These are phyloP conservation scores for Acanthiza pusilla DNA, from an alignment of 2,797 vertebrate genomes.

Conservation along the genomic window DNA sequence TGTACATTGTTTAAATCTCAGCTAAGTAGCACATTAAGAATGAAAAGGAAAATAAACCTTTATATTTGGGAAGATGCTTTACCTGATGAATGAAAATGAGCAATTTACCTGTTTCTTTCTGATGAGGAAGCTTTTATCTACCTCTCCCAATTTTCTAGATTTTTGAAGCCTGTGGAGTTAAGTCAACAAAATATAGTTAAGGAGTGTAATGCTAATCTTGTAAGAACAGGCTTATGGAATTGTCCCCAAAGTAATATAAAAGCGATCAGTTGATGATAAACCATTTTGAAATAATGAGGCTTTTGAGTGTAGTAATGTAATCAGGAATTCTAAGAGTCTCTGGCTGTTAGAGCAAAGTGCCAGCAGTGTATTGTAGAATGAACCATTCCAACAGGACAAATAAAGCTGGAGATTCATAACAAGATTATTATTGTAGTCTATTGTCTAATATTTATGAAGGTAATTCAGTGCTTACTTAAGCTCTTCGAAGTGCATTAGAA, in stretches of 20 bases:
- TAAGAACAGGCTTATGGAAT: background rate
- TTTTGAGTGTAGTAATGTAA: slow-evolving; percentile 17
- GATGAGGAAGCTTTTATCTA: background rate
- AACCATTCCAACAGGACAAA: slow-evolving; percentile 8
- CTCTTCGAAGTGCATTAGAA: slow-evolving; percentile 8
- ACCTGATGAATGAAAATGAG: background rate
- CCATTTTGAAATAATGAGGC: slow-evolving; percentile 26
- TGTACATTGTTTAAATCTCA: background rate
- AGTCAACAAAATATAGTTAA: background rate
- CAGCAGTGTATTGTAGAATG: background rate
- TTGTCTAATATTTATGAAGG: slow-evolving; percentile 8
- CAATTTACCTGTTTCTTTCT: background rate
- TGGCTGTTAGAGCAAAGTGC: background rate
- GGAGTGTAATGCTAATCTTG: background rate
- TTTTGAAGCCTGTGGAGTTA: background rate
- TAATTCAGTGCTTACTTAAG: background rate
- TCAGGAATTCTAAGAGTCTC: background rate
- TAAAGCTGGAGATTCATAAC: background rate
- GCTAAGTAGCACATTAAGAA: background rate
- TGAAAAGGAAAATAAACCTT: background rate
- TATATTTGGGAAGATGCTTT: background rate
- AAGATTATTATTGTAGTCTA: background rate
- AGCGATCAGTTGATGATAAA: background rate
- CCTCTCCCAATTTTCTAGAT: background rate
- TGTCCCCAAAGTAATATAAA: slow-evolving; percentile 1